Evolutionary conservation across 2,113 vertebrate genomes (phyloP).

Genomic region (Apodemus sylvaticus): DNA sequence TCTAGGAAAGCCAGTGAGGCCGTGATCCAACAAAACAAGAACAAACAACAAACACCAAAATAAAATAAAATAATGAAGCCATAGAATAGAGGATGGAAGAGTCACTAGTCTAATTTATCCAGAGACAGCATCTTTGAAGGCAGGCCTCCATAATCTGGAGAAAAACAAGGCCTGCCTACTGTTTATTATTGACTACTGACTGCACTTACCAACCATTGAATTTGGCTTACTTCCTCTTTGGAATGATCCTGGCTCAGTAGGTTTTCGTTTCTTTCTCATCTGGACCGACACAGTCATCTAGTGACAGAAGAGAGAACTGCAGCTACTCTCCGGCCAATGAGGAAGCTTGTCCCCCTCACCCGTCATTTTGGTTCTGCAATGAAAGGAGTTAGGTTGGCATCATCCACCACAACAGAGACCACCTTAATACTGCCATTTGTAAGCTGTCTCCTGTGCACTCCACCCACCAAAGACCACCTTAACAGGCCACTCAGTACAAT

Average conservation of each 20-base stretch:
- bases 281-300: constrained; percentile 41
- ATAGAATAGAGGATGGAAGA: constrained; percentile 34
- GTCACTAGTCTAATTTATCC: constrained; percentile 3
- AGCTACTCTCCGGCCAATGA: background rate
- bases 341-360: background rate
- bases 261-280: background rate
- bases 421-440: too few relatives aligned
- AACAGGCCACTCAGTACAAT: background rate
- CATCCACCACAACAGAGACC: background rate
- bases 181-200: background rate
- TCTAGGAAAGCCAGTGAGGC: background rate
- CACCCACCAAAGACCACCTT: too few relatives aligned
- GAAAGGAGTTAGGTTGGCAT: background rate
- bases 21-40: background rate
- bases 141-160: background rate
- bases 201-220: background rate
- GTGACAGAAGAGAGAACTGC: background rate
- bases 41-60: background rate
- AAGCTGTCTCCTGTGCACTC: too few relatives aligned
- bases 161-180: background rate
- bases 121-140: background rate
- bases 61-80: background rate
- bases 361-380: background rate
- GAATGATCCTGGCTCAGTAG: background rate
- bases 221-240: background rate